Percentiles rank a stretch among this genome's conserved stretches.
These are phyloP conservation scores for Bufotes viridis DNA, from an alignment of 2,797 vertebrate genomes.

Conservation along the genomic window DNA sequence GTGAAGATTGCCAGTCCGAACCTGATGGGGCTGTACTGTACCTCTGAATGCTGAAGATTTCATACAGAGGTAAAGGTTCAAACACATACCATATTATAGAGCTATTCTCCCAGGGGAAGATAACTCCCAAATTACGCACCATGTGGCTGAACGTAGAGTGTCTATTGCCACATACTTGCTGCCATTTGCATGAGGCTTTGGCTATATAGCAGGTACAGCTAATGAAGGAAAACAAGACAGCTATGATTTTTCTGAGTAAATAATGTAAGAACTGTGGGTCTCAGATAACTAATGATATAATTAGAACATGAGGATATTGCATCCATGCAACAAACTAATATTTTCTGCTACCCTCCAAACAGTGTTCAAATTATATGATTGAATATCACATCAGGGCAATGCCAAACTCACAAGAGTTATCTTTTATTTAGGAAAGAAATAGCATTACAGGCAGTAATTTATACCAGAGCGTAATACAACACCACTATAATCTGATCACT, in stretches of 20 bases:
- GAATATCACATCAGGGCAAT: not conserved
- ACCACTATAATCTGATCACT: slow-evolving; percentile 17
- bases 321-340: not conserved
- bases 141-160: too few relatives aligned
- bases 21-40: too few relatives aligned
- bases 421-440: not conserved
- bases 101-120: too few relatives aligned
- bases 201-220: not conserved
- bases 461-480: not conserved
- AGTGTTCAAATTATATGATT: not conserved
- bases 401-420: not conserved
- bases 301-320: not conserved
- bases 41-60: too few relatives aligned
- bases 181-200: too few relatives aligned
- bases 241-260: not conserved
- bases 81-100: too few relatives aligned
- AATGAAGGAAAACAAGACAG: not conserved
- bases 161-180: too few relatives aligned
- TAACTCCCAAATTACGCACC: too few relatives aligned
- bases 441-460: not conserved
- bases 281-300: not conserved
- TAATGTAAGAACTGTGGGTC: not conserved
- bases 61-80: too few relatives aligned
- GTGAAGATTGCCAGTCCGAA: too few relatives aligned
- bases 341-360: not conserved